Evolutionary conservation across 2,888 invertebrate genomes (phyloP), one percentile per base, ranked within the genome.

Genomic region (Nemapogon koenigi): DNA sequence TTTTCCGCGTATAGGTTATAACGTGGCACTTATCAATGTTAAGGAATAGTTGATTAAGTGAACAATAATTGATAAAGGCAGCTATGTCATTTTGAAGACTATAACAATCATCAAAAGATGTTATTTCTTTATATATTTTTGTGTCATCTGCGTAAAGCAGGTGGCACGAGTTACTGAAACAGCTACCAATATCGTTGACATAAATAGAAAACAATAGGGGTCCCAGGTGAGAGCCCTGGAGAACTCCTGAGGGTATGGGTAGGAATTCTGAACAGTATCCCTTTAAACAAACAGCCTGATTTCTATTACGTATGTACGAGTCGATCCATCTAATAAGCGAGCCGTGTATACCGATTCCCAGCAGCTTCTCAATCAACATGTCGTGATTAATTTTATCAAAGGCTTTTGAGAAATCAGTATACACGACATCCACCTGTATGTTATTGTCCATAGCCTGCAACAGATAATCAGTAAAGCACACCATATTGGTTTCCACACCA

Each of bases 341-440:
- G 2, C 47, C 44, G 11, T 39, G 41, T n/a, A 47, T 38, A 13
- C 42, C 44, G 1, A 47, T 19, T 4, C 7, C 18, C 4, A 29
- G 4, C 4, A 47, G 27, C 17, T 46, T 47, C 10, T 16, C 8
- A 3, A 26, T 19, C 2, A 36, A 17, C 14, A 16, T 11, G 17
- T 7, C 4, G 13, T 43, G 43, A 30, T 39, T 35, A 17, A 44
- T 27, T 39, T 44, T 45, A 25, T 44, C 45, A 39, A 47, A 47
- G 1, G 44, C 43, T 35, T 45, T 47, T 7, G 41, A 41, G 16
- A 33, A 45, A n/a, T 44, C 43, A 3, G 43, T 43, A 32, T 46
- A 44, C 18, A 44, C 35, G 7, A 32, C 40, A 22, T 47, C 46
- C 7, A 48, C 39, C 37, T 45, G 49, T 7, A 15, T 39, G 3